Base-by-base conservation (phyloP, 2,888 invertebrate species). In the Plagodis pulveraria region DNA sequence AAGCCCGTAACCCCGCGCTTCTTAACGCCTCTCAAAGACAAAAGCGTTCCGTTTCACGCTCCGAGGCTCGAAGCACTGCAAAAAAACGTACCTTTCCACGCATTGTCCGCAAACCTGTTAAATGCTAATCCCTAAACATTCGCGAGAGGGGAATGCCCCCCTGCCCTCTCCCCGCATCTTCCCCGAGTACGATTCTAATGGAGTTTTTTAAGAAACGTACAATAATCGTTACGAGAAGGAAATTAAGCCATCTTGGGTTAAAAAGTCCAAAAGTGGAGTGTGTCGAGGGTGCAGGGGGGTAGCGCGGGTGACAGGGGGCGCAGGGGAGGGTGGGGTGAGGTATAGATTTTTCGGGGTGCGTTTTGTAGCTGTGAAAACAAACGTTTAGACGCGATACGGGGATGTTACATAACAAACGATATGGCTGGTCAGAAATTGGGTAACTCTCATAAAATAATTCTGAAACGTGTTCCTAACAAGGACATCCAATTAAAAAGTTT, bases 161-260 rank as follows among this genome's bases (percentile, higher is more conserved):
- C 60, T 58, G 66, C 69, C 59, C 63, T 67, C 49, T 70, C 62
- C 65, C 61, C 57, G 62, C 60, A 70, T 69, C 67, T 66, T 12
- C 12, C 40, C 74, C 65, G 70, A 70, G 71, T 77, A 71, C 80
- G 72, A 76, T 81, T 76, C 81, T 87, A 87, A 87, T 84, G 83
- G 84, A 81, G 81, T 82, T 85, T 86, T 83, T 79, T 69, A 83
- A 85, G 84, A 81, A 84, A 81, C 76, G 78, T 69, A 78, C 71
- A 82, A 83, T 81, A 80, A 81, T 84, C 77, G 80, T 74, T 72
- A 77, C 72, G 77, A 80, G 80, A 80, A 84, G 85, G 82, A 88
- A 89, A 90, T 90, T 87, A 88, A 89, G 89, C 84, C 89, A 87
- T 89, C 89, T 89, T 83, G 84, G 85, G 83, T 84, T 86, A 86